A percentile compares a stretch with the other conserved stretches of the same genome.
Evolutionary conservation across 2,113 vertebrate species (phyloP).

Genomic region (Spilogale gracilis): DNA sequence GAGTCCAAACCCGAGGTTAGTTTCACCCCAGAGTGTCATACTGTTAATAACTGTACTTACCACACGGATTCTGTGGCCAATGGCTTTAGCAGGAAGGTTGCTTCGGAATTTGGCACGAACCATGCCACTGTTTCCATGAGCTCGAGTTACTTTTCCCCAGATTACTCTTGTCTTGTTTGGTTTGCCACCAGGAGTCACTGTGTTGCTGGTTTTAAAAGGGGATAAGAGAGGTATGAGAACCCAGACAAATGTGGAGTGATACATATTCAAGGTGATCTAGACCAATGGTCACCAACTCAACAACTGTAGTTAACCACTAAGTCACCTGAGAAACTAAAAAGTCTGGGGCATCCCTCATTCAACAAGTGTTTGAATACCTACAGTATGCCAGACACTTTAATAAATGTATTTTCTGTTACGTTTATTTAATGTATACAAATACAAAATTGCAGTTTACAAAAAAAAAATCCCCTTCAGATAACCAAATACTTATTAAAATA

Average conservation of each 20-base stretch:
- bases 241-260: background rate
- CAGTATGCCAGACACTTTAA: background rate
- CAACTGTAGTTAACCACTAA: background rate
- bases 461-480: background rate
- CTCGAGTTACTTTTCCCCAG: conserved; percentile 97
- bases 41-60: conserved; percentile 86
- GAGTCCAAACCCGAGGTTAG: background rate
- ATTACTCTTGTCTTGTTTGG: conserved; percentile 99
- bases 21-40: background rate
- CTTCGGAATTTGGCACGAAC: conserved; percentile 97
- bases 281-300: background rate
- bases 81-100: conserved; percentile 98
- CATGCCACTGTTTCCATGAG: conserved; percentile 99
- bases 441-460: background rate
- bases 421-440: background rate
- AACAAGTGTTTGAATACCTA: background rate
- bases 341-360: background rate
- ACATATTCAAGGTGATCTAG: background rate
- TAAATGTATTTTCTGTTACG: background rate
- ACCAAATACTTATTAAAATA: background rate
- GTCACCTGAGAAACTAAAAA: background rate
- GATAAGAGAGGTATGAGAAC: background rate
- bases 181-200: conserved; percentile 96
- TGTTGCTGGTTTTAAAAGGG: conserved; percentile 89
- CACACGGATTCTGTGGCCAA: conserved; percentile 97